Conservation (phyloP, 1,140 invertebrate species). For the Vanessa atalanta region DNA sequence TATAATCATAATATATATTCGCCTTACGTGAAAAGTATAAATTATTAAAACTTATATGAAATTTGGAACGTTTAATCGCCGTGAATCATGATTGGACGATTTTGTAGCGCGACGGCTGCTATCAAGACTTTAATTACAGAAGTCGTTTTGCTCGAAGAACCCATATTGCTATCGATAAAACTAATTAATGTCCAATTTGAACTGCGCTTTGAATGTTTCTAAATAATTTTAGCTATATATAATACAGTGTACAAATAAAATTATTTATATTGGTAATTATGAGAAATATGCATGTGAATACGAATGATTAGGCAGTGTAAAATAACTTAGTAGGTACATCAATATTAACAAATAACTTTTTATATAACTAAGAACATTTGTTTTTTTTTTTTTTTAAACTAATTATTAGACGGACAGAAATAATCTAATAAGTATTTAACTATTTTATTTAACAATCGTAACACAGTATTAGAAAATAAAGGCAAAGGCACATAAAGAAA, state of each 20-base stretch:
- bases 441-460: too few relatives aligned
- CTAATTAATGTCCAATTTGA: slow-evolving; percentile 23
- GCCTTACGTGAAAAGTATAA: background rate
- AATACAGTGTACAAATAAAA: background rate
- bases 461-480: too few relatives aligned
- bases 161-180: slow-evolving; percentile 24
- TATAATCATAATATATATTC: background rate
- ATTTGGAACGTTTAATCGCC: background rate
- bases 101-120: slow-evolving; percentile 15
- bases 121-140: slow-evolving; percentile 28
- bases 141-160: slow-evolving; percentile 18
- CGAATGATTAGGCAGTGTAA: too few relatives aligned
- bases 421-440: too few relatives aligned
- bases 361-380: too few relatives aligned
- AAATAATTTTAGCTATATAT: background rate
- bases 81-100: slow-evolving; percentile 3
- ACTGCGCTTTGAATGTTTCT: slow-evolving; percentile 10
- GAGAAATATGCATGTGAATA: too few relatives aligned
- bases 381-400: too few relatives aligned
- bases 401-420: too few relatives aligned
- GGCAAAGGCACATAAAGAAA: too few relatives aligned
- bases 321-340: too few relatives aligned
- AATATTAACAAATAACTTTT: too few relatives aligned
- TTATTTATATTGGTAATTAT: too few relatives aligned
- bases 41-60: background rate